Evolutionary conservation across 53 echinoderm and acorn worm species (phyloP).

Genomic region (Patiria pectinifera): DNA sequence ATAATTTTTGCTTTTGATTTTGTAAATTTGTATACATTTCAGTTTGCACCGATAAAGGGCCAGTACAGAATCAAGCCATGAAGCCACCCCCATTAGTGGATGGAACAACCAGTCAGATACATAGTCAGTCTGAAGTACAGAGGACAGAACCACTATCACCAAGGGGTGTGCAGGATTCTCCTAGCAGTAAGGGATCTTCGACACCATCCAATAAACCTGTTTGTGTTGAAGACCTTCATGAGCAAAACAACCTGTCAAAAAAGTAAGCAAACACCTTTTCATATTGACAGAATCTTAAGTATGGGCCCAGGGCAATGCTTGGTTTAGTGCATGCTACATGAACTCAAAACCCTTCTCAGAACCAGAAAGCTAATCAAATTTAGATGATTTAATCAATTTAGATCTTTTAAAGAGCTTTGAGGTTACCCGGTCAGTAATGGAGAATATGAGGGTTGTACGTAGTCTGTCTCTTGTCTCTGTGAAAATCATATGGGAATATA

Average conservation of each 20-base stretch:
- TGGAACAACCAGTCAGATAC: neutral
- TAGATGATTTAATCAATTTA: neutral
- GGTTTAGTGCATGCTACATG: neutral
- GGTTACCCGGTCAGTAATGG: too few relatives aligned
- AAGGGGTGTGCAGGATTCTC: neutral
- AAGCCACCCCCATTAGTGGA: slow-evolving; percentile 5
- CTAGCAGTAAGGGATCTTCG: neutral
- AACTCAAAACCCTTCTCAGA: neutral
- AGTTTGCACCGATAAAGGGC: slow-evolving; percentile 24
- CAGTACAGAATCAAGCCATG: slow-evolving; percentile 1
- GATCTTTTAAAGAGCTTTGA: too few relatives aligned
- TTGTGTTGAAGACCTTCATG: neutral
- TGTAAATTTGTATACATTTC: neutral
- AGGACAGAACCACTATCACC: neutral
- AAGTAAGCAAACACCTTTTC: neutral
- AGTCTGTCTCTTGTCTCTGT: too few relatives aligned
- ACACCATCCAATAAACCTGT: neutral
- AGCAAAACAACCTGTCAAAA: neutral
- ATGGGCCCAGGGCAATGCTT: neutral
- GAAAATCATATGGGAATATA: too few relatives aligned
- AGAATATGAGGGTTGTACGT: too few relatives aligned
- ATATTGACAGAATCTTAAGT: neutral
- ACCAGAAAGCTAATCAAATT: neutral
- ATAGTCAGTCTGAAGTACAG: neutral
- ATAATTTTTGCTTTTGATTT: neutral